These are phyloP conservation scores for Pomacea maculata DNA, from an alignment of 1,140 invertebrate genomes.

Conservation along the genomic window DNA sequence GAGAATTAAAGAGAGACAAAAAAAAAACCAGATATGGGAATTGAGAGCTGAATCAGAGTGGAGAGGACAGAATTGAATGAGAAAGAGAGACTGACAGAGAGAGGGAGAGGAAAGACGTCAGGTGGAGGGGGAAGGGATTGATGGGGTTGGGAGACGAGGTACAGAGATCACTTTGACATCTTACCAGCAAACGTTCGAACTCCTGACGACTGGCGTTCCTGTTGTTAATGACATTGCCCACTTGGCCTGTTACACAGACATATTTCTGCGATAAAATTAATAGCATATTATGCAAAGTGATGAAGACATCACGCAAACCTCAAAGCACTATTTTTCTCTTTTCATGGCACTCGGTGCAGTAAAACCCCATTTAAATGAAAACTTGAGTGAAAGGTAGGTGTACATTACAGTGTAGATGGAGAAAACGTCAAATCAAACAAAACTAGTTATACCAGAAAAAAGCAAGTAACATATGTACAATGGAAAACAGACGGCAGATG, in stretches of 20 bases:
- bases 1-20: not conserved
- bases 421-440: too few species aligned
- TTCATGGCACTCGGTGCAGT: not conserved
- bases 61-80: not conserved
- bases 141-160: not conserved
- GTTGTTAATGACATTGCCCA: constrained; percentile 97
- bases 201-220: constrained; percentile 95
- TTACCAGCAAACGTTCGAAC: constrained; percentile 87
- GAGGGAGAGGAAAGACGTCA: not conserved
- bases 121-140: not conserved
- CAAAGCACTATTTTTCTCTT: not conserved
- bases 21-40: not conserved
- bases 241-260: constrained; percentile 77
- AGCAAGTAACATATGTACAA: too few species aligned
- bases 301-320: not conserved
- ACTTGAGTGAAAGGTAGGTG: too few species aligned
- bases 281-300: too few species aligned
- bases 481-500: too few species aligned
- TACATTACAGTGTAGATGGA: too few species aligned
- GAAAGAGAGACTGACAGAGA: constrained; percentile 6
- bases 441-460: too few species aligned
- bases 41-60: not conserved
- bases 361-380: not conserved
- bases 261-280: not conserved
- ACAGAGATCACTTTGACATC: constrained; percentile 30